Base-by-base conservation (phyloP, 2,888 invertebrate genomes). In the Ochropleura leucogaster region DNA sequence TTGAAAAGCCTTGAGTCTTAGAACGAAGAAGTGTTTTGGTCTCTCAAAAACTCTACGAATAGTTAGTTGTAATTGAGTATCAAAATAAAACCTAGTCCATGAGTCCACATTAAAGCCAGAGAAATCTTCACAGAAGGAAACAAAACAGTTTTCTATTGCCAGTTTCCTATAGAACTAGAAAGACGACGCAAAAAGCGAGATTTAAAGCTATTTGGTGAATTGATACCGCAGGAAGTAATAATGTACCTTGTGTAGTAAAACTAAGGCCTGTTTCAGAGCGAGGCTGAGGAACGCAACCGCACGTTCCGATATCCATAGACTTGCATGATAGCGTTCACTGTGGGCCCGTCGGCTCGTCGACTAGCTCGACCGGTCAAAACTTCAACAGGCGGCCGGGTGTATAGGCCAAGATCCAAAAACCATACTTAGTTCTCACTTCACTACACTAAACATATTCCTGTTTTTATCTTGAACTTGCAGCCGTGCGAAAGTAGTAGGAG, bases 171-270 rank as follows among this genome's bases (percentile, higher is more conserved):
- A 16, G 40, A 4, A 59, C 16, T 66, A 76, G 40, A 78, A 62
- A 57, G 46, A 77, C n/a, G 62, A 40, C n/a, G 77, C 73, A 85
- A 87, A 85, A 86, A 85, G 75, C 74, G 68, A 67, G 82, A 88
- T 85, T 74, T 73, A 77, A 62, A 72, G 83, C 73, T 86, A 88
- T 88, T 90, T 89, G 85, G 84, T 88, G 84, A 88, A 85, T 85
- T 78, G 83, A 73, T 79, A 70, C 46, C 76, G 63, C 83, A 85
- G 86, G 87, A 91, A 89, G 89, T 80, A 83, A 84, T 87, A 68
- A 72, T 63, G 20, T 30, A 30, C 30, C 30, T 30, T 30, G 30
- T 30, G 30, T 82, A 74, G 77, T 72, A 86, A 70, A 42, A 66
- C 69, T 51, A 51, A 59, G 40, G 59, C 40, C 59, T 59, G 0